These are phyloP conservation scores for Catharus fuscescens DNA, from an alignment of 2,113 vertebrate genomes.

Conservation along the genomic window DNA sequence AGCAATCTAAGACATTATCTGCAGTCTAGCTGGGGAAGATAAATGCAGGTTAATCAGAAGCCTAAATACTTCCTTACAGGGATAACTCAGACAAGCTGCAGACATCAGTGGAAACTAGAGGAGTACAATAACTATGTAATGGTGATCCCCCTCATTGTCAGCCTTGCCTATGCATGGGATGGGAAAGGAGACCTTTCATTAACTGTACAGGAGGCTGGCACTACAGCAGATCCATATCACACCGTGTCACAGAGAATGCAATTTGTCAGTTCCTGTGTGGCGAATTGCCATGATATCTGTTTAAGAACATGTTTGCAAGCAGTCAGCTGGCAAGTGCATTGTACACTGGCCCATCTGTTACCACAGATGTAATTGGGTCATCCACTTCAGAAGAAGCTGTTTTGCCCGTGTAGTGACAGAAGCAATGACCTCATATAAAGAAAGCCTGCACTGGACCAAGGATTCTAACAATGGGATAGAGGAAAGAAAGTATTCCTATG, in stretches of 20 bases:
- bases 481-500: not conserved
- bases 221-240: not conserved
- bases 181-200: not conserved
- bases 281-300: not conserved
- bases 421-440: not conserved
- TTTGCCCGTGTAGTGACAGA: not conserved
- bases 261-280: not conserved
- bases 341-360: constrained; percentile 29
- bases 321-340: constrained; percentile 31
- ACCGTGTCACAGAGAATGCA: not conserved
- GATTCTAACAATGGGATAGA: not conserved
- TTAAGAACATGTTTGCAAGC: not conserved
- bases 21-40: not conserved
- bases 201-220: not conserved
- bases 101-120: not conserved
- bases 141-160: not conserved
- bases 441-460: not conserved
- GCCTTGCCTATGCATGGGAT: not conserved
- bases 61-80: not conserved
- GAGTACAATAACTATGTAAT: not conserved
- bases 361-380: constrained; percentile 32
- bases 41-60: not conserved
- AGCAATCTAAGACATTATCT: not conserved
- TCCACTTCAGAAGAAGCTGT: not conserved
- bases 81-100: not conserved